Evolutionary conservation across 2,888 invertebrate species (phyloP), one percentile per base, ranked within the genome.

Genomic region (Chromoteleia sp.): DNA sequence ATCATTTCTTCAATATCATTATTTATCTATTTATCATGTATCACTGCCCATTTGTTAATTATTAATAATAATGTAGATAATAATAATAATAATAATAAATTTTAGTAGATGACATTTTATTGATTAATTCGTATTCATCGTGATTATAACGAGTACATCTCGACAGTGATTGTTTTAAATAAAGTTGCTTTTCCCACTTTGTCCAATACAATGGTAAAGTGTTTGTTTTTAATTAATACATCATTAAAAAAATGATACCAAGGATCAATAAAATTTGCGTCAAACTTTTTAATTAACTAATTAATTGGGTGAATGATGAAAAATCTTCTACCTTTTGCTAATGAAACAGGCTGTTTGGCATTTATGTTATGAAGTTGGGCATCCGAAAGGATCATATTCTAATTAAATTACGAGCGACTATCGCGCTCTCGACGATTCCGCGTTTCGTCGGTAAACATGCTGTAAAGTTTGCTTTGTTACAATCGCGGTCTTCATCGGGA

Each of bases 361-460:
- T 7, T 4, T 12, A 19, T 21, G 25, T 65, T 61, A 29, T 39
- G 12, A 43, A 5, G 43, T n/a, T n/a, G 17, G 8, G 21, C 12
- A 10, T 45, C 50, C n/a, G 14, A 17, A 48, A 8, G 29, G 14
- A 65, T 65, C 33, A 8, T 41, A 48, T 58, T 71, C n/a, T 59
- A 59, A 71, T 71, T 36, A 50, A 50, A 59, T 71, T 48, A 52
- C 19, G 54, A 30, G 56, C 41, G 50, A 50, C 19, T 43, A 56
- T 68, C 45, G 17, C 29, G 10, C 39, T 15, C n/a, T 14, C 56
- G 19, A 36, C 17, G 12, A 21, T 14, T 25, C 15, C 0, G 15
- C 21, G n/a, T n/a, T 30, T 45, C 21, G 30, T 25, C 45, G 5
- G 41, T 43, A 67, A 68, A 68, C 29, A 43, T 19, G 30, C n/a